phyloP scores from a whole-genome alignment of 2,113 vertebrate species.

The Xiphorhynchus elegans region DNA sequence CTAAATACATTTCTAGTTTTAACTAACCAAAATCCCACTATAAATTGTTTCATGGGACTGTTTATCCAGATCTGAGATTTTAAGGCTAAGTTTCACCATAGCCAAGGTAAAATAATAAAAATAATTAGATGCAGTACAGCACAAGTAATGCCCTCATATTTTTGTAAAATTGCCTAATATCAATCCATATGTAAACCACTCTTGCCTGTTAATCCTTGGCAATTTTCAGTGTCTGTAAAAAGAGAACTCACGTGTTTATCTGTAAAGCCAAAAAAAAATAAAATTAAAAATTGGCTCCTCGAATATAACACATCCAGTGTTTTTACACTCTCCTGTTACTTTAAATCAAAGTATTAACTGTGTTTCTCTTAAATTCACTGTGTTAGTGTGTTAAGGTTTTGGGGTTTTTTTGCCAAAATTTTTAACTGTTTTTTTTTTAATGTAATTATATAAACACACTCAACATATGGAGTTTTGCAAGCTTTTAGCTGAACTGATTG shows the following conservation, averaged over 20 bases:
- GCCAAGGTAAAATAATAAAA: constrained; percentile 26
- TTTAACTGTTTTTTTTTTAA: not conserved
- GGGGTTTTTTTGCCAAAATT: not conserved
- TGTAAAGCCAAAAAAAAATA: constrained; percentile 22
- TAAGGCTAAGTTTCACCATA: not conserved
- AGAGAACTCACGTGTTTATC: not conserved
- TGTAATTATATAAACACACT: not conserved
- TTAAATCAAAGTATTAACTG: constrained; percentile 23
- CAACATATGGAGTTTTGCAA: not conserved
- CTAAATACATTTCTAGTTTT: constrained; percentile 19
- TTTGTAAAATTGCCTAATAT: constrained; percentile 8
- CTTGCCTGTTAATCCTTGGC: constrained; percentile 4
- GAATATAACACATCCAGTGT: not conserved
- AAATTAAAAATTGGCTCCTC: not conserved
- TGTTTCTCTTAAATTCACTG: constrained; percentile 25
- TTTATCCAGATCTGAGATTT: constrained; percentile 38
- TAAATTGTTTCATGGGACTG: constrained; percentile 10
- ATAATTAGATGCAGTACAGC: not conserved
- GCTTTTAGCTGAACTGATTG: constrained; percentile 11
- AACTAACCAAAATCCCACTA: not conserved
- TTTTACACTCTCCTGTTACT: constrained; percentile 49
- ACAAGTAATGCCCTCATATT: not conserved
- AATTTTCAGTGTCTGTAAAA: constrained; percentile 21
- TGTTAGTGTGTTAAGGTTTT: not conserved
- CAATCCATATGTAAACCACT: not conserved